phyloP scores from a whole-genome alignment of 1,140 invertebrate genomes.

The Liolophura sinensis region DNA sequence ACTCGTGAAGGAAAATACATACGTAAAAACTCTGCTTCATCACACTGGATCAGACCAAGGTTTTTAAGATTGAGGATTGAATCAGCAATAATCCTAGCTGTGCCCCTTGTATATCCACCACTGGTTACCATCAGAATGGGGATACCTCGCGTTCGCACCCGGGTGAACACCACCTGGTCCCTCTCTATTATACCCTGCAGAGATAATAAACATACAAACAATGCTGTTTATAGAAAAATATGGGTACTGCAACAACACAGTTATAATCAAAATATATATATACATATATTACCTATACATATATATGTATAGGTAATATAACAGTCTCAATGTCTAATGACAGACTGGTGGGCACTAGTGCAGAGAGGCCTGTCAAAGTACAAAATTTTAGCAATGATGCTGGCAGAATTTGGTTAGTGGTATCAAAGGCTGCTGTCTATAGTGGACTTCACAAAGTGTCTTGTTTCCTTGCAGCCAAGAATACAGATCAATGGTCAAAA shows the following conservation, averaged over 20 bases:
- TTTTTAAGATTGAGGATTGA: slow-evolving; percentile 74
- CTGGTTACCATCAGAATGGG: slow-evolving; percentile 88
- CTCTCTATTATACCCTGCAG: slow-evolving; percentile 77
- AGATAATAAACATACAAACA: slow-evolving; percentile 2
- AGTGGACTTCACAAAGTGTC: too few relatives aligned
- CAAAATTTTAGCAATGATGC: too few relatives aligned
- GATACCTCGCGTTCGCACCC: slow-evolving; percentile 67
- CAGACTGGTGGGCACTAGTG: too few relatives aligned
- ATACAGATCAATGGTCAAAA: too few relatives aligned
- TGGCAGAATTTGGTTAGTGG: too few relatives aligned
- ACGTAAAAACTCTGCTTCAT: slow-evolving; percentile 35
- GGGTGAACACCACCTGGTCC: slow-evolving; percentile 81
- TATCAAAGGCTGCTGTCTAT: too few relatives aligned
- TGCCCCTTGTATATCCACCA: slow-evolving; percentile 78
- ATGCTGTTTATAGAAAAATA: slow-evolving; percentile 2
- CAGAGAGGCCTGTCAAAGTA: not conserved
- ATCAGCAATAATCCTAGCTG: slow-evolving; percentile 78
- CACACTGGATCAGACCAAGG: slow-evolving; percentile 47
- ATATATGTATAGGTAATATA: slow-evolving; percentile 1
- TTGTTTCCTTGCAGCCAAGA: too few relatives aligned
- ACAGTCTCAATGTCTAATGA: not conserved
- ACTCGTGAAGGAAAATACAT: not conserved
- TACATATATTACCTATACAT: too few relatives aligned
- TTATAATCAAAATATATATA: slow-evolving; percentile 7
- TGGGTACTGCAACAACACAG: slow-evolving; percentile 8